phyloP scores from a whole-genome alignment of 2,797 vertebrate genomes.

The Eulemur rubriventer region DNA sequence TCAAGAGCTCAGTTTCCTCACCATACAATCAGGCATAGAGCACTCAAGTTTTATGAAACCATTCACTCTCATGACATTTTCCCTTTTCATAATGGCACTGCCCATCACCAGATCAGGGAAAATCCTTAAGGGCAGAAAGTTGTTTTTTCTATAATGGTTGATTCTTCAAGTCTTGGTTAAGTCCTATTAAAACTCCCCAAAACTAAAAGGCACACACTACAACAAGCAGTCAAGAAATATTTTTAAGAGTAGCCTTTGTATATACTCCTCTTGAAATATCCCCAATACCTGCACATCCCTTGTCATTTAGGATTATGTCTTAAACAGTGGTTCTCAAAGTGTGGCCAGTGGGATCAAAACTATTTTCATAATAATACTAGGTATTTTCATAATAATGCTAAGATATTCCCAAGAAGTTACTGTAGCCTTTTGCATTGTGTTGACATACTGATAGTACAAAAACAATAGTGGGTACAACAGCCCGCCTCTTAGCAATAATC shows the following conservation, averaged over 20 bases:
- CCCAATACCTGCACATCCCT: neutral
- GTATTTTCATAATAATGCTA: neutral
- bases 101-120: neutral
- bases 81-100: neutral
- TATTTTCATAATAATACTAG: neutral
- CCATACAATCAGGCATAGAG: neutral
- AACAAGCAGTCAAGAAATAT: neutral
- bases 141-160: neutral
- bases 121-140: neutral
- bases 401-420: neutral
- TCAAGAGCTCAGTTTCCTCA: neutral
- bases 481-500: neutral
- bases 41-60: neutral
- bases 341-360: neutral
- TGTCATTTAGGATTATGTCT: neutral
- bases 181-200: neutral
- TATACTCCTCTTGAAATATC: neutral
- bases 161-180: conserved; percentile 6
- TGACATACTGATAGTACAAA: neutral
- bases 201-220: neutral
- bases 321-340: neutral
- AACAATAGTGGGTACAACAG: neutral
- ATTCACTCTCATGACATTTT: neutral
- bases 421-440: neutral
- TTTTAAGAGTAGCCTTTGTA: neutral